Conservation (phyloP, 1,140 invertebrate species). For the Sesamia nonagrioides region DNA sequence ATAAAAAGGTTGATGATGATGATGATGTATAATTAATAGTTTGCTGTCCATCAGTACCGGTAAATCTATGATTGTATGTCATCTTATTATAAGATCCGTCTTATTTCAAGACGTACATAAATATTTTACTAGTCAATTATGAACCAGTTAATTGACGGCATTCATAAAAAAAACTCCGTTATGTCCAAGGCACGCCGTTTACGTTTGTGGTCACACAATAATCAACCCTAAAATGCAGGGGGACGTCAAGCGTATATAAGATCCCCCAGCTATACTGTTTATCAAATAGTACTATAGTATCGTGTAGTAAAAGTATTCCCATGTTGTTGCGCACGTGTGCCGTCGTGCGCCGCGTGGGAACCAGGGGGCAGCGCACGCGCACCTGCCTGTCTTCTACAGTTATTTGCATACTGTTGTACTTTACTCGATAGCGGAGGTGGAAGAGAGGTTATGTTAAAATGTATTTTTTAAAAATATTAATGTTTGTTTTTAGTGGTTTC, state of each 20-base stretch:
- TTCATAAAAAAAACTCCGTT: too few relatives aligned
- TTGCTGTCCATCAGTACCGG: too few relatives aligned
- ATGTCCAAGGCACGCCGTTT: too few relatives aligned
- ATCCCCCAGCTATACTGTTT: not conserved
- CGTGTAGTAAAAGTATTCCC: not conserved
- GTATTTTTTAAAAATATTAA: not conserved
- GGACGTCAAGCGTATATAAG: not conserved
- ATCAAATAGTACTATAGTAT: conserved; percentile 1
- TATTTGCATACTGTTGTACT: conserved; percentile 23
- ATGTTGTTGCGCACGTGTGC: conserved; percentile 15
- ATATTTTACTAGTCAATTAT: too few relatives aligned
- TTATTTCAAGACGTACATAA: too few relatives aligned
- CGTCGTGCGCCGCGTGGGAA: not conserved
- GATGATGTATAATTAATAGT: too few relatives aligned
- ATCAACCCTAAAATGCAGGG: not conserved
- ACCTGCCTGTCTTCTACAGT: conserved; percentile 3
- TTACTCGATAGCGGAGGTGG: too few relatives aligned
- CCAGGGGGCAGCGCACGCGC: conserved; percentile 7
- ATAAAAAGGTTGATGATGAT: too few relatives aligned
- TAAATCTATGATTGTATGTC: too few relatives aligned
- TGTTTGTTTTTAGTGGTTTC: not conserved
- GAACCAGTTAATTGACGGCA: too few relatives aligned
- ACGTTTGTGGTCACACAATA: not conserved
- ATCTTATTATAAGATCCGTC: too few relatives aligned
- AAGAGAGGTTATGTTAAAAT: not conserved